A percentile compares a stretch with the other conserved stretches of the same genome.
Conservation (phyloP, 2,888 invertebrate genomes). For the Anorthoa munda region DNA sequence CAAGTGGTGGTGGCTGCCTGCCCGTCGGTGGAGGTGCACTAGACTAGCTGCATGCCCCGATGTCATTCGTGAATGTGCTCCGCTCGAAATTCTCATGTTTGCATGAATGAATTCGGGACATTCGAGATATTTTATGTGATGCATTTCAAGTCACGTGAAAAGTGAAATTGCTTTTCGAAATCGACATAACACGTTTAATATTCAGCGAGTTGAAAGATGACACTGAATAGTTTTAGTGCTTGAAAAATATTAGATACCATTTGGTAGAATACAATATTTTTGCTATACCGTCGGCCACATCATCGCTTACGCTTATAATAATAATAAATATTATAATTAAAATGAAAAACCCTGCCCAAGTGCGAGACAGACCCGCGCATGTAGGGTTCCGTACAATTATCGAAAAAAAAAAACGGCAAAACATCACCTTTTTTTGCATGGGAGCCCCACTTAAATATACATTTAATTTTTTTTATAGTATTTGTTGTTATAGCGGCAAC, state of each 20-base stretch:
- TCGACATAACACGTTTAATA: slow-evolving; percentile 47
- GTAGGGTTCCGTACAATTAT: too few relatives aligned
- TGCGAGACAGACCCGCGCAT: too few relatives aligned
- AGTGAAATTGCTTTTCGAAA: slow-evolving; percentile 43
- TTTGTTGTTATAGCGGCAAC: too few relatives aligned
- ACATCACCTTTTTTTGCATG: too few relatives aligned
- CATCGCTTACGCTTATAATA: too few relatives aligned
- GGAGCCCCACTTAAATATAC: too few relatives aligned
- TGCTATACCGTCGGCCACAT: too few relatives aligned
- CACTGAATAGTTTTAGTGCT: slow-evolving; percentile 17
- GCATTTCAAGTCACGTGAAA: slow-evolving; percentile 45
- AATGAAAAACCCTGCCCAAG: too few relatives aligned
- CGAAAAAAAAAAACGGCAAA: too few relatives aligned
- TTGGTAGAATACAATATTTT: too few relatives aligned
- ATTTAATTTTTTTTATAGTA: too few relatives aligned
- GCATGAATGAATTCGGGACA: slow-evolving; percentile 41
- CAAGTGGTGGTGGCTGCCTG: slow-evolving; percentile 35
- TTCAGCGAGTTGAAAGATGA: slow-evolving; percentile 25
- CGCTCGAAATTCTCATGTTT: slow-evolving; percentile 38
- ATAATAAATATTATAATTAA: slow-evolving; percentile 4
- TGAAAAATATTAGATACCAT: not conserved
- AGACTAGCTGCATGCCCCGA: slow-evolving; percentile 3
- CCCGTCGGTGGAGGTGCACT: not conserved
- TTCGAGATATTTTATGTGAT: slow-evolving; percentile 44
- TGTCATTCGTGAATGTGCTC: slow-evolving; percentile 23